These are phyloP conservation scores for Hymenopus coronatus DNA, from an alignment of 2,888 invertebrate species.

Conservation along the genomic window DNA sequence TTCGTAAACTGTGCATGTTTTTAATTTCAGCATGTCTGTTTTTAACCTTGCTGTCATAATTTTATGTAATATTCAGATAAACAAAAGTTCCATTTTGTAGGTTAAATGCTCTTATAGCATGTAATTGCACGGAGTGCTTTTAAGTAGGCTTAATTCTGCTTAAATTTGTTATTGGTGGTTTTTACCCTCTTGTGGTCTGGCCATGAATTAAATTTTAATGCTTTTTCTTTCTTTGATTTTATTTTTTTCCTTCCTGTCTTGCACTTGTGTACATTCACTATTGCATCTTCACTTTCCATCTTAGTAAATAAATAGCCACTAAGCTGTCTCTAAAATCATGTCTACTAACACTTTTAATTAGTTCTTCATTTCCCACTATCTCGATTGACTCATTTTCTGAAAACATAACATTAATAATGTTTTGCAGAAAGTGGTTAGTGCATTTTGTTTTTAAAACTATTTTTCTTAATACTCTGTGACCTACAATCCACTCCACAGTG, in stretches of 20 bases:
- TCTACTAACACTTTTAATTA: not conserved
- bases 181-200: not conserved
- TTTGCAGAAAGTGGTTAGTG: not conserved
- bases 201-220: not conserved
- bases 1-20: not conserved
- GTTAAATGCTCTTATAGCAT: not conserved
- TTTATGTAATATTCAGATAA: not conserved
- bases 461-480: conserved; percentile 30
- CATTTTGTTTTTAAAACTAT: conserved; percentile 16
- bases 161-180: not conserved
- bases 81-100: not conserved
- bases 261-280: not conserved
- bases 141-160: not conserved
- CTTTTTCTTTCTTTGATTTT: not conserved
- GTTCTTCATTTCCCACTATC: not conserved
- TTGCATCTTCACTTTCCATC: not conserved
- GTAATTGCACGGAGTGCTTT: conserved; percentile 9
- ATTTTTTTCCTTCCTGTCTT: not conserved
- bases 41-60: not conserved
- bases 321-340: not conserved
- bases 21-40: not conserved
- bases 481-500: conserved; percentile 33
- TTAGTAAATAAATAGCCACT: not conserved
- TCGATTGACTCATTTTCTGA: not conserved
- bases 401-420: not conserved